Evolutionary conservation across 2,888 invertebrate genomes (phyloP).

Genomic region (Acronicta psi): DNA sequence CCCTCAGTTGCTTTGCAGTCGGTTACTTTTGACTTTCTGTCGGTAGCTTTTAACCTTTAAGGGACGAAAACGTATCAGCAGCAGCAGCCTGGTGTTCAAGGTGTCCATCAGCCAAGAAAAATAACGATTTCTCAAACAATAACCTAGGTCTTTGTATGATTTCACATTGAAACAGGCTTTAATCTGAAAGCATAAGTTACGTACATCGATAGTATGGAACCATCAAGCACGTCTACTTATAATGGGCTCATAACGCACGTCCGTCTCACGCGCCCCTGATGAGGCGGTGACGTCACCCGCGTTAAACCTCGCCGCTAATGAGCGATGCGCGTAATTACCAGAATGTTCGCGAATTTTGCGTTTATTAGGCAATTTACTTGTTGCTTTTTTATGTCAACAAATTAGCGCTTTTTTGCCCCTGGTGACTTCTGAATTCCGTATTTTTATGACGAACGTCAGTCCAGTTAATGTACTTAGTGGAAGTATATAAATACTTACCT

Average conservation of each 20-base stretch:
- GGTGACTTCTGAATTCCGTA: not conserved
- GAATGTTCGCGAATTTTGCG: conserved; percentile 6
- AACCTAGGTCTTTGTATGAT: not conserved
- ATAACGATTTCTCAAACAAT: too few relatives aligned
- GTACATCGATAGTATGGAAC: not conserved
- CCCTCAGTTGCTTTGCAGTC: too few relatives aligned
- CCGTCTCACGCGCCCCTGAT: conserved; percentile 5
- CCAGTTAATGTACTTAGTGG: too few relatives aligned
- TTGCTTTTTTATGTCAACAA: conserved; percentile 9
- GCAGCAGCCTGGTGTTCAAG: too few relatives aligned
- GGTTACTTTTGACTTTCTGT: too few relatives aligned
- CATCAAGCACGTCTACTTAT: not conserved
- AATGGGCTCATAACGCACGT: not conserved
- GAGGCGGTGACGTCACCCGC: conserved; percentile 20
- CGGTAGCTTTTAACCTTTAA: too few relatives aligned
- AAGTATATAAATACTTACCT: too few relatives aligned
- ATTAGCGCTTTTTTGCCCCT: not conserved
- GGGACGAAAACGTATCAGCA: too few relatives aligned
- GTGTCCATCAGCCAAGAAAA: too few relatives aligned
- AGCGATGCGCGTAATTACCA: conserved; percentile 19
- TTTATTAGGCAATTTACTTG: conserved; percentile 16
- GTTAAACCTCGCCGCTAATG: conserved; percentile 17
- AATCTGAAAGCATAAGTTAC: too few relatives aligned
- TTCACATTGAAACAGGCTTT: not conserved
- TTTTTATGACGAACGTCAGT: too few relatives aligned